phyloP scores from a whole-genome alignment of 2,797 vertebrate genomes.

The Liparis tanakae region DNA sequence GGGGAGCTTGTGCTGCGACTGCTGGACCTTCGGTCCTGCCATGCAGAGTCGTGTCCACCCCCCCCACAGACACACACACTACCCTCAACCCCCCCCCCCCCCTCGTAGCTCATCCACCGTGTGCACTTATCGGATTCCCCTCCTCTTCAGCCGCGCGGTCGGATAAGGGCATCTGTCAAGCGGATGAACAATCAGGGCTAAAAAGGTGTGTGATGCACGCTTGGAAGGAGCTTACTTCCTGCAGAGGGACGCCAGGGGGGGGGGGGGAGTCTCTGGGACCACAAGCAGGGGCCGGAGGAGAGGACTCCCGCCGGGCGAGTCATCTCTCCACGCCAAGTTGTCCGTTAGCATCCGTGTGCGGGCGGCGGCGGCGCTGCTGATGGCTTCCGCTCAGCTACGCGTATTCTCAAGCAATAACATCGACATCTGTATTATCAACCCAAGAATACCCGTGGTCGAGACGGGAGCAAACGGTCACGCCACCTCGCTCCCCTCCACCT shows the following conservation, averaged over 20 bases:
- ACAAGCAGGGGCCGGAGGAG: slow-evolving; percentile 38
- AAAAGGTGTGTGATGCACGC: slow-evolving; percentile 78
- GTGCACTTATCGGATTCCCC: slow-evolving; percentile 78
- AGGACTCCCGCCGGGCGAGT: slow-evolving; percentile 10
- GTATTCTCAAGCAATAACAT: slow-evolving; percentile 89
- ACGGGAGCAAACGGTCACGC: slow-evolving; percentile 76
- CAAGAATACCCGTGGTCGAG: slow-evolving; percentile 86
- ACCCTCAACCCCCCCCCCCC: slow-evolving; percentile 26
- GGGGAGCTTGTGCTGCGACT: slow-evolving; percentile 63
- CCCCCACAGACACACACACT: background rate
- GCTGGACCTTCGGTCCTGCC: slow-evolving; percentile 71
- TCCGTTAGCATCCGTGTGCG: slow-evolving; percentile 10
- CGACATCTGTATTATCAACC: slow-evolving; percentile 86
- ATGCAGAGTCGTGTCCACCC: slow-evolving; percentile 55
- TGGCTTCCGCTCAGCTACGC: slow-evolving; percentile 83
- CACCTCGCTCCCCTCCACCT: slow-evolving; percentile 72
- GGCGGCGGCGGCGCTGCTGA: slow-evolving; percentile 35
- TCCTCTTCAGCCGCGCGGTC: slow-evolving; percentile 65
- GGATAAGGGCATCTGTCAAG: slow-evolving; percentile 83
- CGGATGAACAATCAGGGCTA: slow-evolving; percentile 78
- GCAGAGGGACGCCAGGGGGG: slow-evolving; percentile 58
- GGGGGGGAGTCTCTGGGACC: slow-evolving; percentile 41
- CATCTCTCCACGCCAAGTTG: background rate
- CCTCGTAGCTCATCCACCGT: slow-evolving; percentile 40
- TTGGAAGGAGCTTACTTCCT: slow-evolving; percentile 75